Base-by-base conservation (phyloP, 1,140 invertebrate genomes). In the Solenopsis fugax region DNA sequence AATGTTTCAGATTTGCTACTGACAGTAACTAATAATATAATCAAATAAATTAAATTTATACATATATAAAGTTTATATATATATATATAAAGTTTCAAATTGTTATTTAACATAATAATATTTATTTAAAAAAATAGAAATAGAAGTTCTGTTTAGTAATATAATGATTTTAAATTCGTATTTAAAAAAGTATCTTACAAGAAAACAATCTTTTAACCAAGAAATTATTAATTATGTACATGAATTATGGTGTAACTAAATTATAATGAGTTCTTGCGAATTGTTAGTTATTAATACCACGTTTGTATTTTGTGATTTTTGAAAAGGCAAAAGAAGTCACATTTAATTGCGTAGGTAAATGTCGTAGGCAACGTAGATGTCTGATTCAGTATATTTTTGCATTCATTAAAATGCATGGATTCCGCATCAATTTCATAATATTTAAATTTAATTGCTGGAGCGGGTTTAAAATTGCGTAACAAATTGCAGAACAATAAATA, bases 351-450 rank as follows among this genome's bases (percentile, higher is more conserved):
- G 13, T 10, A 3, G 13, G 45, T 69, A 76, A 60, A 76, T 45
- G 18, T 56, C 29, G 24, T 34, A 10, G 60, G 5, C 24, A 24
- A 72, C 21, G 29, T 58, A 34, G 24, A 16, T 13, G 34, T 34
- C 13, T 62, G 10, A 78, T 84, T 50, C 13, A 13, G 1, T n/a
- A 34, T n/a, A 76, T 52, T 75, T 50, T 76, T 62, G 41, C 52
- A 72, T 72, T 86, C 50, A 82, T 81, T 71, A 56, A 85, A 54
- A 80, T 50, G 45, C 41, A 65, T 64, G 21, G 21, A 41, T 82
- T 4, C 62, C 75, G 24, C 45, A 64, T 81, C 71, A 21, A 78
- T 82, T 84, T 84, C 77, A 41, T 88, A 76, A 76, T 50, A 50
- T 56, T 62, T 21, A 75, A 78, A 78, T 78, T 78, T 78, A 54